Base-by-base conservation (phyloP, 2,888 invertebrate genomes). In the Ferrisia virgata region DNA sequence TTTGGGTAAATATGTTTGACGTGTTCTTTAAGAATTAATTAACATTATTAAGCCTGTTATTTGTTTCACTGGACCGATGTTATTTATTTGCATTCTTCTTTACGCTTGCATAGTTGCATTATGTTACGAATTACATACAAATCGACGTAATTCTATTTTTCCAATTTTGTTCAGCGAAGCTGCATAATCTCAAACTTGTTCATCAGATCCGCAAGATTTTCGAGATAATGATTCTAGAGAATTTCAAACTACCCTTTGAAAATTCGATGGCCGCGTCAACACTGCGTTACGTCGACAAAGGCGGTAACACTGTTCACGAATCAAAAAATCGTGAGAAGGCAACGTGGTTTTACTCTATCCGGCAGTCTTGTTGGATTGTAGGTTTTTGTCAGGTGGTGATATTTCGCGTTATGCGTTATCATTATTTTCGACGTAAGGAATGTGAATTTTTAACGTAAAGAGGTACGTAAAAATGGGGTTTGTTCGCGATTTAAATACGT, bases 401-500 rank as follows among this genome's bases (percentile, higher is more conserved):
- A 0, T 72, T 47, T 47, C 47, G 72, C 11, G 72, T 72, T 15
- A n/a, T 69, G 72, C n/a, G 15, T 18, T 25, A 9, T 64, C 9
- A 8, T 18, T 58, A 22, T 28, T 31, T 31, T 64, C 64, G 5
- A 58, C 64, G 33, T 72, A 11, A 13, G 33, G 28, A 25, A 72
- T 72, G 72, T 33, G 33, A 72, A n/a, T n/a, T 72, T 72, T 33
- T 47, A 47, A 64, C 33, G 72, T 72, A 72, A 72, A 72, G n/a
- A 15, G 22, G 3, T 18, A 18, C 3, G 25, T 25, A 64, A 64
- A 8, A 5, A 72, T 72, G 33, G 15, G 33, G 33, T 33, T 11
- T 33, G 33, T 22, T 8, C 33, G 31, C 33, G 72, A 25, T 9
- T 69, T 1, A 0, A 69, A n/a, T 33, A 72, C n/a, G 72, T 72